Base-by-base conservation (phyloP, 2,113 vertebrate species). In the Petroica traversi region DNA sequence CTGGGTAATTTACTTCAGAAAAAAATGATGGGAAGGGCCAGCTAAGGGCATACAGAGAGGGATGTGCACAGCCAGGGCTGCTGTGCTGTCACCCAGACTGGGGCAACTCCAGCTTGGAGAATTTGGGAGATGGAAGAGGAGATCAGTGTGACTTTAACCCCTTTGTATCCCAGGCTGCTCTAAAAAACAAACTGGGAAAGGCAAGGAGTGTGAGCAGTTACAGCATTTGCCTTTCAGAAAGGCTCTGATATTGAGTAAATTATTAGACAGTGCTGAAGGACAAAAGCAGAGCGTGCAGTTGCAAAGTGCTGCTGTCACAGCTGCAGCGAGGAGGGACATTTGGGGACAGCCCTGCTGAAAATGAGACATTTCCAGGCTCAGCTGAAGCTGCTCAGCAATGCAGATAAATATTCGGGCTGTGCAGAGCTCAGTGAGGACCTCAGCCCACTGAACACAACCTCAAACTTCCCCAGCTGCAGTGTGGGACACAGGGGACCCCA, bases 361-460 rank as follows among this genome's bases (percentile, higher is more conserved):
- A 46, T 5, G 23, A 24, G 57, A 11, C 6, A 1, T 38, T 72
- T 29, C n/a, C 51, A 59, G 69, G 26, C 33, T 36, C 1, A 2
- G 57, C 2, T 43, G 48, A 17, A 55, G 66, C 45, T 23, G 58
- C 1, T 10, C 15, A 16, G 61, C 7, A 1, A 1, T 0, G 3
- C 71, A 52, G 45, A 59, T 9, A 6, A 8, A 6, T 33, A 8
- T 29, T 4, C 17, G 1, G 29, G 1, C 61, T 1, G 46, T 12
- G 49, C 58, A 48, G 79, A 29, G 46, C 31, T 64, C 16, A 7
- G 34, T 0, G 59, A 14, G 59, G 23, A 20, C 13, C 52, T 51
- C 33, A 74, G 38, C 20, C 40, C 77, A 6, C 4, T 0, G 2
- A 17, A 54, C 0, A 0, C 1, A 12, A 7, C 0, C 20, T 3